Evolutionary conservation across 2,888 invertebrate genomes (phyloP), one percentile per base, ranked within the genome.

Genomic region (Pyrrhosoma nymphula): DNA sequence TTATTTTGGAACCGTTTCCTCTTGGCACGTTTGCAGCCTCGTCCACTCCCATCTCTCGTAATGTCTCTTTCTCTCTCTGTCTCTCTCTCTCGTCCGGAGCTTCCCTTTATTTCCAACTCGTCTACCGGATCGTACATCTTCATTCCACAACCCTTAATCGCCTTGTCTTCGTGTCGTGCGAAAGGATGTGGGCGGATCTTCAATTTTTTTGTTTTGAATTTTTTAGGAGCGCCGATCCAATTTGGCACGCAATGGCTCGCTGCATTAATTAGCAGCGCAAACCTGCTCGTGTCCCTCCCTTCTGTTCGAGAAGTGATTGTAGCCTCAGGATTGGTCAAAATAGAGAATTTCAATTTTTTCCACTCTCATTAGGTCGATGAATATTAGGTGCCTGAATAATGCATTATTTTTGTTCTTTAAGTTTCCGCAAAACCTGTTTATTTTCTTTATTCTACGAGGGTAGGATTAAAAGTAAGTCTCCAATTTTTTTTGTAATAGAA

Each of bases 101-200:
- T 56, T 91, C 30, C 60, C 90, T 60, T 91, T 60, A 60, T 91
- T 60, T 26, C 60, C 60, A 35, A n/a, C 35, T 90, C 60, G 56
- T 35, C 56, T 4, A 60, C 30, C 30, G 55, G 90, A 60, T 56
- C 90, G 90, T 60, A 35, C 82, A 35, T 82, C 82, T 82, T 82
- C 82, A 35, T 30, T 82, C 82, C 18, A 8, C 30, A 35, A 8
- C 14, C 82, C 82, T 82, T 82, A 82, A 82, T 82, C 82, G 14
- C 82, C 82, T n/a, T 35, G 82, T 82, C 82, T 82, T 18, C 16
- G 30, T 82, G 0, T 82, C 30, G 18, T 16, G 26, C 82, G 4
- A 35, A 82, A 26, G 3, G 3, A 82, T 60, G 20, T 60, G 60
- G 35, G 30, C 16, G 82, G 82, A 12, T 82, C 82, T 82, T 82